phyloP scores from a whole-genome alignment of 2,113 vertebrate genomes.

The Tragelaphus strepsiceros region DNA sequence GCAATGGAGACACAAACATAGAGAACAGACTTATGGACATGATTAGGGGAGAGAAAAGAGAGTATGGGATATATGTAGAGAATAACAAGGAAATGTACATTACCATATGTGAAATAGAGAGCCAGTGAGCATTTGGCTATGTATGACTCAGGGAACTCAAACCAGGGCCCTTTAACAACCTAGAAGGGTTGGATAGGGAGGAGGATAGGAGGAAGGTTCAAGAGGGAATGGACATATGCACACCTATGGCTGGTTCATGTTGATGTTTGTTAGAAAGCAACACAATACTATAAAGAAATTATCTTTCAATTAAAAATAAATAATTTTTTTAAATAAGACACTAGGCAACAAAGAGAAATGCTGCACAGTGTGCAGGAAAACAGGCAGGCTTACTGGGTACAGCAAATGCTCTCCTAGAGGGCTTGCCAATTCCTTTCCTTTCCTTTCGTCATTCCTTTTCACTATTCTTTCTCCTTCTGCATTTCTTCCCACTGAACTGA shows the following conservation, averaged over 20 bases:
- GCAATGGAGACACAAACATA: not conserved
- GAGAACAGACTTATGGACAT: not conserved
- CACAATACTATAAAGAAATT: not conserved
- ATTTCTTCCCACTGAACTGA: not conserved
- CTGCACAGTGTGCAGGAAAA: rapidly evolving
- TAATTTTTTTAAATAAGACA: not conserved
- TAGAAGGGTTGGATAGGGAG: not conserved
- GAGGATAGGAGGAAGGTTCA: not conserved
- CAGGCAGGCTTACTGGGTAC: rapidly evolving
- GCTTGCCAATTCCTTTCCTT: not conserved
- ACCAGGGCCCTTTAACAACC: not conserved
- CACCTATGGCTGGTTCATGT: not conserved
- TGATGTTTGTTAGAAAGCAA: not conserved
- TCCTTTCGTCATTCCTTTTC: not conserved
- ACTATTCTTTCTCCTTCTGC: not conserved
- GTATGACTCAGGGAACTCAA: not conserved
- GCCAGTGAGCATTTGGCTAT: not conserved
- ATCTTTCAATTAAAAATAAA: not conserved
- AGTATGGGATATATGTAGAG: not conserved
- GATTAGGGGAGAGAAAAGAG: not conserved
- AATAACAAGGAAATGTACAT: not conserved
- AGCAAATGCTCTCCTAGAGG: not conserved
- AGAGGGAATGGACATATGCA: not conserved
- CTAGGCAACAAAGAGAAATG: not conserved
- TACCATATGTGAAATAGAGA: not conserved